Percentiles rank a stretch among this genome's conserved stretches.
phyloP scores from a whole-genome alignment of 2,888 invertebrate species.

The Heliconius aoede region DNA sequence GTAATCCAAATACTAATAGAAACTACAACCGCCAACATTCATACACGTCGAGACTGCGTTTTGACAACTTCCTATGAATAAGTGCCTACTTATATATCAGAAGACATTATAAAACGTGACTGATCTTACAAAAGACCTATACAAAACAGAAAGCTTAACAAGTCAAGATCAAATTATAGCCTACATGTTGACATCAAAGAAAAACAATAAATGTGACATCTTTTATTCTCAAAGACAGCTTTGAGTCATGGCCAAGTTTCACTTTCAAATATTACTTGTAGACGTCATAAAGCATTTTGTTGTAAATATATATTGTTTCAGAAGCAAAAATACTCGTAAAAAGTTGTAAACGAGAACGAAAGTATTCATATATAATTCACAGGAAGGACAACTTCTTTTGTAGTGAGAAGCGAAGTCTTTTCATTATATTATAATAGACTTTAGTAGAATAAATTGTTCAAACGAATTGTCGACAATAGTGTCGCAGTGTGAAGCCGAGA shows the following conservation, averaged over 20 bases:
- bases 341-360: conserved; percentile 66
- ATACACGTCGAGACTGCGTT: neutral
- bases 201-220: conserved; percentile 40
- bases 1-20: neutral
- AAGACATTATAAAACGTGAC: conserved; percentile 2
- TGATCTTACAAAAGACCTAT: conserved; percentile 11
- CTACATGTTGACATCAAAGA: conserved; percentile 44
- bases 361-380: conserved; percentile 54
- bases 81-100: neutral
- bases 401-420: conserved; percentile 66
- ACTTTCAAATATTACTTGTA: conserved; percentile 53
- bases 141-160: conserved; percentile 9
- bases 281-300: conserved; percentile 48
- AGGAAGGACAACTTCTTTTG: conserved; percentile 43
- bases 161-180: conserved; percentile 33
- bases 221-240: conserved; percentile 47
- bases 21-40: neutral
- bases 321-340: conserved; percentile 46
- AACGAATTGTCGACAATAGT: conserved; percentile 71
- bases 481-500: conserved; percentile 66
- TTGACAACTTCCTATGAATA: neutral
- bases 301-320: conserved; percentile 48
- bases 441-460: conserved; percentile 61
- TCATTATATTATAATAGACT: conserved; percentile 55
- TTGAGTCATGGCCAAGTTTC: conserved; percentile 50